These are phyloP conservation scores for Formica exsecta DNA, from an alignment of 1,140 invertebrate genomes.

Conservation along the genomic window DNA sequence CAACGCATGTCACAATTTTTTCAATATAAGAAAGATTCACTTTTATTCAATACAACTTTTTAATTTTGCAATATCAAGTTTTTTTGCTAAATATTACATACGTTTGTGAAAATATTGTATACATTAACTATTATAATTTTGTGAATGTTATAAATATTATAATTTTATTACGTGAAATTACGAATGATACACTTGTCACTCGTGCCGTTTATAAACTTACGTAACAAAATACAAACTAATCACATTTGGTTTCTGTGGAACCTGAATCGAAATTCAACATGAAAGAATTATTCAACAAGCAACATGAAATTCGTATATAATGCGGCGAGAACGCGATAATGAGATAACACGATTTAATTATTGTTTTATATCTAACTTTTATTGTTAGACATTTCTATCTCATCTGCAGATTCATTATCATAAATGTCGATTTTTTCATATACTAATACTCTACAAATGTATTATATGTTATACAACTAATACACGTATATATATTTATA, in stretches of 20 bases:
- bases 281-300: conserved; percentile 30
- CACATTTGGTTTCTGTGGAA: neutral
- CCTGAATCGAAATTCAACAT: conserved; percentile 19
- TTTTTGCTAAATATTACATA: neutral
- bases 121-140: neutral
- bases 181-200: neutral
- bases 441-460: neutral
- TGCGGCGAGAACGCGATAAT: neutral
- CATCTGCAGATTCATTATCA: neutral
- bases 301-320: conserved; percentile 23
- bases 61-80: neutral
- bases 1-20: neutral
- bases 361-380: neutral
- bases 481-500: neutral
- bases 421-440: neutral
- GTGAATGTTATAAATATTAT: neutral
- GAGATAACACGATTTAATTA: neutral
- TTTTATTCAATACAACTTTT: neutral
- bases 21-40: neutral
- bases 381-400: neutral
- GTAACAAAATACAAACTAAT: conserved; percentile 26
- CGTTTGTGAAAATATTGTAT: neutral
- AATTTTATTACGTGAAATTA: neutral
- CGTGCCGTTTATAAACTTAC: neutral
- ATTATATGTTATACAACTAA: neutral